These are phyloP conservation scores for Theristus sp. DNA, from an alignment of 2,888 invertebrate species.

Conservation along the genomic window DNA sequence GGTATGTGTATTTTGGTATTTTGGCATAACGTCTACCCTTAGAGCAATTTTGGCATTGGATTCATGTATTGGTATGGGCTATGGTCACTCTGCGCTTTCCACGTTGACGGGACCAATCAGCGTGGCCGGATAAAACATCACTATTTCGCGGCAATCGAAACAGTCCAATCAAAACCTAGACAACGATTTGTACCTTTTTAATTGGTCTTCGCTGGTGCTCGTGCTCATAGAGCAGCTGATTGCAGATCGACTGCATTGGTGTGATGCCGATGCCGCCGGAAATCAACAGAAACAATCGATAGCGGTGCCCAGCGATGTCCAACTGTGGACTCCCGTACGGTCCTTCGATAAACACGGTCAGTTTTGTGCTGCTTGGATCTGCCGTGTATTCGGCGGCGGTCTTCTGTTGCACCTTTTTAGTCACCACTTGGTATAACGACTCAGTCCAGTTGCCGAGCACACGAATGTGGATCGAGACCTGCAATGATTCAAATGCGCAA, in stretches of 20 bases:
- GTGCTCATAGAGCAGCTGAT: background rate
- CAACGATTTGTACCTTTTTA: background rate
- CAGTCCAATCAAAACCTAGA: background rate
- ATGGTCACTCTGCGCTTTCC: no score
- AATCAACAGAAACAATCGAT: conserved; percentile 1
- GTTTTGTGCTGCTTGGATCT: conserved; percentile 26
- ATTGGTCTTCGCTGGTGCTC: conserved; percentile 1
- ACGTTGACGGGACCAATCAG: no score
- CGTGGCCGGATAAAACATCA: no score
- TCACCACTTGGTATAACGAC: conserved; percentile 44
- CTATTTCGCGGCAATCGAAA: background rate
- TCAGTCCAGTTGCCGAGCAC: conserved; percentile 88
- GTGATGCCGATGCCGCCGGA: conserved; percentile 3
- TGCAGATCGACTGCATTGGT: conserved; percentile 2
- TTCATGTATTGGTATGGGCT: no score
- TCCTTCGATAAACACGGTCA: background rate
- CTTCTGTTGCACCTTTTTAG: background rate
- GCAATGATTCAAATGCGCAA: no score
- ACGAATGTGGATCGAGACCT: conserved; percentile 72
- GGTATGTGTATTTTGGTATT: no score
- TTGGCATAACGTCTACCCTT: no score
- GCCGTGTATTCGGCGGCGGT: conserved; percentile 26
- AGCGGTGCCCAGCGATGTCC: background rate
- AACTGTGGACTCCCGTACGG: background rate
- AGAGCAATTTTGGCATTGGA: no score